Evolutionary conservation across 2,888 invertebrate species (phyloP), one percentile per base, ranked within the genome.

Genomic region (Cheilosia grossa): DNA sequence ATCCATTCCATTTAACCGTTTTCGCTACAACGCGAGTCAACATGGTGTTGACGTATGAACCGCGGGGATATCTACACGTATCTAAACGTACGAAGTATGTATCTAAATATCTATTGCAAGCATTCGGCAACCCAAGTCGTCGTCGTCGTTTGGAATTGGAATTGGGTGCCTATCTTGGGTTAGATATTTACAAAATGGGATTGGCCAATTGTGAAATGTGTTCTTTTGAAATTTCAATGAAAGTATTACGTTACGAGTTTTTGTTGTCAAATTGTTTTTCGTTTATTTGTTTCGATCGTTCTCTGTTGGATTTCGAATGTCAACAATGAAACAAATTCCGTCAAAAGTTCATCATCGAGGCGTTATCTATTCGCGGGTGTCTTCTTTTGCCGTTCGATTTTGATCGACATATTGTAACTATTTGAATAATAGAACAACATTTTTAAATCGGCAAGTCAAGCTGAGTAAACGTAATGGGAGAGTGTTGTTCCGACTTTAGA

Each of bases 201-300:
- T 85, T 85, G 85, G 85, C 85, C 85, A 85, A 81, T 85, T 81
- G 85, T 77, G 75, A 81, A 80, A 77, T 67, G 77, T 77, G 85
- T 85, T 85, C 85, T 81, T 81, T 85, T 85, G 72, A 81, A 85
- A 85, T 85, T 85, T 85, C 85, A 85, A 85, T 77, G 81, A 85
- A 81, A 85, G 85, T 85, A 85, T 85, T 77, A 67, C 81, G 85
- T 85, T 85, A 67, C 85, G 61, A 63, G 27, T 53, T 63, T 63
- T 70, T 64, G 70, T 75, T 70, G 69, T 75, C 59, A 51, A 59
- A 56, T 44, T 53, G 21, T 33, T 56, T 73, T 17, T 24, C 24
- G 4, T 4, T 49, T 37, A 47, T 27, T 49, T 44, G 61, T 27
- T 30, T 47, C 27, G 24, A 44, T 37, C 13, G 13, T 30, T 70